Percentiles rank a stretch among this genome's conserved stretches.
phyloP scores from a whole-genome alignment of 2,113 vertebrate species.

The Sarotherodon lohbergeri region DNA sequence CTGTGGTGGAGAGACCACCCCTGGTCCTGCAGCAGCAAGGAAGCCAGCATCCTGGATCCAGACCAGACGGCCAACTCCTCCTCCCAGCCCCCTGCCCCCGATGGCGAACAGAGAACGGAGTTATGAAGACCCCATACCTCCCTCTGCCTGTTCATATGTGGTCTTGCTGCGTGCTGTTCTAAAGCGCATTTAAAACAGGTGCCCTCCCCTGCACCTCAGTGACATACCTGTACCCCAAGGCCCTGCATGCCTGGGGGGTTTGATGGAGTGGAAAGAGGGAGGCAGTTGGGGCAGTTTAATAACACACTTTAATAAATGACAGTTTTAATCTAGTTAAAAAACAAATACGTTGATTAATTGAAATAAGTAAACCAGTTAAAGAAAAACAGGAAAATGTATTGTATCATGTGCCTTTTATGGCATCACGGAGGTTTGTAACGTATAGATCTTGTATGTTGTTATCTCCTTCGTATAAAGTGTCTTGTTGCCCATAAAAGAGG shows the following conservation, averaged over 20 bases:
- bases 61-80: background rate
- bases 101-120: background rate
- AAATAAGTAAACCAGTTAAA: background rate
- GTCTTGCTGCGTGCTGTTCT: background rate
- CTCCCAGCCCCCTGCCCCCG: background rate
- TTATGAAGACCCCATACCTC: background rate
- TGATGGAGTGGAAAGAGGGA: background rate
- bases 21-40: background rate
- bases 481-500: background rate
- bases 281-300: background rate
- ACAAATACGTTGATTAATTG: background rate
- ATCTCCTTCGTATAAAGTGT: background rate
- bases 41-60: background rate
- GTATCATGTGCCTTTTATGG: background rate
- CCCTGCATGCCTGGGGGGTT: background rate
- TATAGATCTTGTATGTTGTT: background rate
- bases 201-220: background rate
- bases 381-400: background rate
- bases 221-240: background rate
- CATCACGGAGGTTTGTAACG: background rate
- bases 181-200: background rate
- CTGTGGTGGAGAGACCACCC: no score
- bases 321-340: background rate
- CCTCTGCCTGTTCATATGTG: rapidly evolving
- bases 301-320: background rate